These are phyloP conservation scores for Chelidonichthys spinosus DNA, from an alignment of 2,797 vertebrate species.

Conservation along the genomic window DNA sequence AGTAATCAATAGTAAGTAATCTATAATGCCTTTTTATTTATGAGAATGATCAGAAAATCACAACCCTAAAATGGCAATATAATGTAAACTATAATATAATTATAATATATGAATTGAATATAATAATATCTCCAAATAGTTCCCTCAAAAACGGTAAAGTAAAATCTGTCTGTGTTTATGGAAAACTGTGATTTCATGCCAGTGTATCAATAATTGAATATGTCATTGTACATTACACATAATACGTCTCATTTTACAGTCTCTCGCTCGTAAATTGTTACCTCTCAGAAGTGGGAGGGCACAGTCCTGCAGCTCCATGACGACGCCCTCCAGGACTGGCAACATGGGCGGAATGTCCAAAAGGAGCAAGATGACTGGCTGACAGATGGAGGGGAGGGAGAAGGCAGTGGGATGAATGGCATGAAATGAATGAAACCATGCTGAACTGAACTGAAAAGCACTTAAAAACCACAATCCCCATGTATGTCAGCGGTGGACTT, in stretches of 20 bases:
- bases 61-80: neutral
- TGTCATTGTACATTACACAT: neutral
- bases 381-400: conserved; percentile 27
- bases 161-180: neutral
- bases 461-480: neutral
- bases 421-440: conserved; percentile 7
- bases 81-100: no score
- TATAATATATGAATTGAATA: neutral
- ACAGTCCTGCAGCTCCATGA: conserved; percentile 98
- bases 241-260: neutral
- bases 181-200: neutral
- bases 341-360: conserved; percentile 96
- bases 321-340: conserved; percentile 91
- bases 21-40: neutral
- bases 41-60: neutral
- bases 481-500: neutral
- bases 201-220: neutral
- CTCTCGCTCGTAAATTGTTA: conserved; percentile 51
- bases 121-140: neutral
- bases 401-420: neutral
- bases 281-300: conserved; percentile 94
- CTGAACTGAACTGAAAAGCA: neutral
- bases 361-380: conserved; percentile 90
- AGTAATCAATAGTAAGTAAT: no score
- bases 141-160: neutral